Evolutionary conservation across 1,140 invertebrate species (phyloP).

Genomic region (Drosophila asahinai): DNA sequence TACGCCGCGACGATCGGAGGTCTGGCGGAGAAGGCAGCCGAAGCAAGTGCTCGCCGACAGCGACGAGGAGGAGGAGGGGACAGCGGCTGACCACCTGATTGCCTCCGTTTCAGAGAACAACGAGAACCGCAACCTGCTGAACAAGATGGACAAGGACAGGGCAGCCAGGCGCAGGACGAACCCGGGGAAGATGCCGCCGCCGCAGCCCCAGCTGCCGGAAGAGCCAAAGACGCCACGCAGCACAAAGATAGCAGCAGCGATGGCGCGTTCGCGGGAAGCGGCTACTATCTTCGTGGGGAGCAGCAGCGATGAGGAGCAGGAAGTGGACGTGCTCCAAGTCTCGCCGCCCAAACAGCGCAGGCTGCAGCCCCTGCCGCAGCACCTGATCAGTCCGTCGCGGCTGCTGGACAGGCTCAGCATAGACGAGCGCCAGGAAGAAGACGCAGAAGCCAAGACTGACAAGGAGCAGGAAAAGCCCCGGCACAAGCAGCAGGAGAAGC

Average conservation of each 20-base stretch:
- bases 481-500: background rate
- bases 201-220: slow-evolving; percentile 2
- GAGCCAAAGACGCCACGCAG: slow-evolving; percentile 76
- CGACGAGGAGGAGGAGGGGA: slow-evolving; percentile 62
- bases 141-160: slow-evolving; percentile 70
- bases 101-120: slow-evolving; percentile 77
- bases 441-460: slow-evolving; percentile 53
- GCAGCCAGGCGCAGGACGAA: slow-evolving; percentile 23
- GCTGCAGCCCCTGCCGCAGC: slow-evolving; percentile 57
- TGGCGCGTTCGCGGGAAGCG: slow-evolving; percentile 22
- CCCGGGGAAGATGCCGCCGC: slow-evolving; percentile 20
- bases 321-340: slow-evolving; percentile 41
- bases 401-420: slow-evolving; percentile 80
- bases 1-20: slow-evolving; percentile 58
- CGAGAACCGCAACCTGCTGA: slow-evolving; percentile 76
- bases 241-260: slow-evolving; percentile 53
- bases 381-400: slow-evolving; percentile 77
- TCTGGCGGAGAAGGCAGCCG: slow-evolving; percentile 71
- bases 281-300: slow-evolving; percentile 2
- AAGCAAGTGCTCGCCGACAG: slow-evolving; percentile 41
- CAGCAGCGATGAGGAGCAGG: slow-evolving; percentile 12
- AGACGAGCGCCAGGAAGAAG: slow-evolving; percentile 64
- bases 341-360: slow-evolving; percentile 77
- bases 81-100: slow-evolving; percentile 22
- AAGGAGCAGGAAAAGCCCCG: background rate